These are phyloP conservation scores for Pedionomus torquatus DNA, from an alignment of 2,113 vertebrate species.

Conservation along the genomic window DNA sequence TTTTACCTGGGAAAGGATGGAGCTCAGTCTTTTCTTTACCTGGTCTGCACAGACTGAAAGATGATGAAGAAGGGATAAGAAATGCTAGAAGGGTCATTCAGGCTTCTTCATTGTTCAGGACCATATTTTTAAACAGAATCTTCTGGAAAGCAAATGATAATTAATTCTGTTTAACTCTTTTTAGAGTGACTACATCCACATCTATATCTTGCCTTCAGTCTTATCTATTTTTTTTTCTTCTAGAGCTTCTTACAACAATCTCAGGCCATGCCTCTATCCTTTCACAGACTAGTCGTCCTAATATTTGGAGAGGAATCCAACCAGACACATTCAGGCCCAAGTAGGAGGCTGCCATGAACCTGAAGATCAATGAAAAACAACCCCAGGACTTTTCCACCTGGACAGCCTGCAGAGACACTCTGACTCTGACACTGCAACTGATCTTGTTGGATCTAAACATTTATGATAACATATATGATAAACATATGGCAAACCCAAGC, in stretches of 20 bases:
- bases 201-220: background rate
- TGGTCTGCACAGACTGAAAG: background rate
- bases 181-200: background rate
- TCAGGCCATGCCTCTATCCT: background rate
- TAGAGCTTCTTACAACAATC: background rate
- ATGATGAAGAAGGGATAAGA: background rate
- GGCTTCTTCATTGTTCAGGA: background rate
- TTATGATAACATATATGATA: no score
- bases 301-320: background rate
- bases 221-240: background rate
- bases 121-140: background rate
- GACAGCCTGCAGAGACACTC: fast-evolving
- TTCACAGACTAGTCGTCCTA: background rate
- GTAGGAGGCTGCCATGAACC: background rate
- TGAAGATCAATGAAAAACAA: background rate
- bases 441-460: background rate
- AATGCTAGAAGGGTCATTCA: background rate
- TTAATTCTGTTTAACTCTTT: background rate
- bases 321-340: background rate
- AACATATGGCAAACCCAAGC: no score
- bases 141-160: background rate
- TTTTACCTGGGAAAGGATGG: background rate
- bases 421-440: background rate
- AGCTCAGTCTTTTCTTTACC: background rate
- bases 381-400: background rate